Conservation (phyloP, 2,113 vertebrate species). For the Chionodraco myersi region DNA sequence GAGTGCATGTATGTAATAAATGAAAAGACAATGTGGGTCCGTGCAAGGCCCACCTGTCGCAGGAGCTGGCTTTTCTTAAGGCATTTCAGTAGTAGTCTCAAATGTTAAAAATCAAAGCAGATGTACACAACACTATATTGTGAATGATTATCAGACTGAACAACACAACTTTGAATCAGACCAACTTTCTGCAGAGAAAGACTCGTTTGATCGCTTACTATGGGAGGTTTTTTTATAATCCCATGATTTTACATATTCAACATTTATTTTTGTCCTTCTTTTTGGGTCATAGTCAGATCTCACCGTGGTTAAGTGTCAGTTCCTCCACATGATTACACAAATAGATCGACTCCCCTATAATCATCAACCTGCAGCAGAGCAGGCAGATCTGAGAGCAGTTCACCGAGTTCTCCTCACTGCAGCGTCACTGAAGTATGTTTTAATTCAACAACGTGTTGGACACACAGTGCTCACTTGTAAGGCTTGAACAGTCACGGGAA, state of each 20-base stretch:
- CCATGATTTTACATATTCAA: not conserved
- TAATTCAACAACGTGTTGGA: constrained; percentile 47
- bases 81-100: not conserved
- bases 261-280: not conserved
- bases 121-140: not conserved
- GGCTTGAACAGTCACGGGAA: constrained; percentile 10
- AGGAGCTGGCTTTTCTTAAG: not conserved
- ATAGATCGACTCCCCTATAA: constrained; percentile 17
- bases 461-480: constrained; percentile 16
- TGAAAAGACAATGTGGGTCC: too few relatives aligned
- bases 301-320: not conserved
- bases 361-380: constrained; percentile 11
- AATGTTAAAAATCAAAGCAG: not conserved
- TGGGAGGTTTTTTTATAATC: not conserved
- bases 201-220: not conserved
- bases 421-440: constrained; percentile 52
- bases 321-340: constrained; percentile 11
- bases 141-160: not conserved
- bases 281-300: not conserved
- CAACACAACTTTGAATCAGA: not conserved
- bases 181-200: not conserved
- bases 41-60: not conserved
- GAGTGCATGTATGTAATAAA: too few relatives aligned
- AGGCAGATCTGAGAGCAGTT: constrained; percentile 30
- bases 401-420: constrained; percentile 33